These are phyloP conservation scores for Aricia agestis DNA, from an alignment of 1,140 invertebrate genomes.

Conservation along the genomic window DNA sequence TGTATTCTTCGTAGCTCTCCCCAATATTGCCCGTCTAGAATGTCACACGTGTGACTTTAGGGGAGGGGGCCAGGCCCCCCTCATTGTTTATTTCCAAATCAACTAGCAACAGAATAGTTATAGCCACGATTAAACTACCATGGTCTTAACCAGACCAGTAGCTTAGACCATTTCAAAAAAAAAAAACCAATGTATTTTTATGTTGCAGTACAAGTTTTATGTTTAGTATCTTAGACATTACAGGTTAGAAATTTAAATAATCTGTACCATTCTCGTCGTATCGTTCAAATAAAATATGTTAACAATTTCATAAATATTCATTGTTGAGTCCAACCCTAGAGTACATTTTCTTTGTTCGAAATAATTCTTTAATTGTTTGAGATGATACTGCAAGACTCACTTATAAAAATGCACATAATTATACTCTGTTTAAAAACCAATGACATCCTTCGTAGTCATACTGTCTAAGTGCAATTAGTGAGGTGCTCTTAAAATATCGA, in stretches of 20 bases:
- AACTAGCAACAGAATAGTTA: too few species aligned
- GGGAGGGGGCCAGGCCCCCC: too few species aligned
- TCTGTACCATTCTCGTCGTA: background rate
- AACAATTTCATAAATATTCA: conserved; percentile 18
- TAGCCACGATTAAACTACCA: too few species aligned
- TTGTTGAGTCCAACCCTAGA: conserved; percentile 12
- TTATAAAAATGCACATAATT: conserved; percentile 20
- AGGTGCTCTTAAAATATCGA: background rate
- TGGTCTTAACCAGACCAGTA: too few species aligned
- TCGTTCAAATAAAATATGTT: conserved; percentile 5
- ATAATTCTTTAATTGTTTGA: conserved; percentile 23
- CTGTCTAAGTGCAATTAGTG: conserved; percentile 8
- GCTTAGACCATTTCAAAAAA: too few species aligned
- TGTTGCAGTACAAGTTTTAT: background rate
- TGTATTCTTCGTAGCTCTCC: too few species aligned
- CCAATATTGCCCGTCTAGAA: too few species aligned
- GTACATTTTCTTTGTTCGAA: conserved; percentile 20
- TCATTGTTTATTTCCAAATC: too few species aligned
- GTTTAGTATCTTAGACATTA: background rate
- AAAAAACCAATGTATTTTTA: too few species aligned
- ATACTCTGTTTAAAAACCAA: background rate
- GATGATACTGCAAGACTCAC: conserved; percentile 19
- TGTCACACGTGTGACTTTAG: too few species aligned
- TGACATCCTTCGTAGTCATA: conserved; percentile 10
- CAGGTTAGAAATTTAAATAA: conserved; percentile 8